Conservation (phyloP, 2,797 vertebrate species). For the Cyprinella venusta region DNA sequence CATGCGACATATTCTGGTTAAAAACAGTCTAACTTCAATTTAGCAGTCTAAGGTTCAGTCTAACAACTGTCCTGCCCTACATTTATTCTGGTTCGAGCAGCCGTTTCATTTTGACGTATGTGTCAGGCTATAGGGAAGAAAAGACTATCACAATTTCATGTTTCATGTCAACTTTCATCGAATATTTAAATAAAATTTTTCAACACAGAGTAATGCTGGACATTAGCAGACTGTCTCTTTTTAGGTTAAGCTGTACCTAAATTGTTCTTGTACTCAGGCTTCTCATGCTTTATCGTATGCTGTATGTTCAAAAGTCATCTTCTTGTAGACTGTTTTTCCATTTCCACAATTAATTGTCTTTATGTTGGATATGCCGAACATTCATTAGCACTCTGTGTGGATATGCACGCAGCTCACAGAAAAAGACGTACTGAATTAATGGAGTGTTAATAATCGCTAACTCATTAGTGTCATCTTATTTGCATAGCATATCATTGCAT, state of each 20-base stretch:
- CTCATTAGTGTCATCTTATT: constrained; percentile 55
- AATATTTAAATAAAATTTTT: background rate
- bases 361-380: background rate
- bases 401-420: constrained; percentile 29
- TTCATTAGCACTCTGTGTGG: constrained; percentile 33
- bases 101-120: background rate
- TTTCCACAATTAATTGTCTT: background rate
- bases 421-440: constrained; percentile 41
- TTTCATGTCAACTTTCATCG: background rate
- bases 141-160: background rate
- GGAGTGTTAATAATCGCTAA: constrained; percentile 52
- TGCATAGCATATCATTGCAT: constrained; percentile 51
- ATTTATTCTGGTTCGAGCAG: background rate
- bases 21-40: background rate
- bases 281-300: background rate
- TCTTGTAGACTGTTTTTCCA: background rate
- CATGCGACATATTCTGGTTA: background rate
- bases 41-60: background rate
- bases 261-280: background rate
- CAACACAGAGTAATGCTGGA: background rate
- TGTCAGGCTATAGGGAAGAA: background rate
- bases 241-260: background rate
- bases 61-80: background rate
- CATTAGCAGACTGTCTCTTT: constrained; percentile 52
- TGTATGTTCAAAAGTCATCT: background rate